Evolutionary conservation across 2,113 vertebrate genomes (phyloP).

Genomic region (Dendropsophus ebraccatus): DNA sequence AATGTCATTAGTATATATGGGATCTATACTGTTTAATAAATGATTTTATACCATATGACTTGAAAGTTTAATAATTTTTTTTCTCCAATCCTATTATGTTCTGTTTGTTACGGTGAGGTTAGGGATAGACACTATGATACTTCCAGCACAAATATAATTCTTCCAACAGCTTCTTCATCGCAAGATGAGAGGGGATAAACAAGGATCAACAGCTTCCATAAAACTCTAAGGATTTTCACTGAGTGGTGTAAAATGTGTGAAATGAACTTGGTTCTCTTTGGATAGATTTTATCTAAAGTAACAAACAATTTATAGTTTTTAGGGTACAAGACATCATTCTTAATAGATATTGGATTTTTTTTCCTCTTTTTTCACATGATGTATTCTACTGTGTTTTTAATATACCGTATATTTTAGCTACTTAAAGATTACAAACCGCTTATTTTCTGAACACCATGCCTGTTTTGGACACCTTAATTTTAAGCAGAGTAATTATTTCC

Average conservation of each 20-base stretch:
- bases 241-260: conserved; percentile 38
- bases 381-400: background rate
- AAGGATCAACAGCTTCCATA: conserved; percentile 40
- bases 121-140: background rate
- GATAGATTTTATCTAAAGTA: conserved; percentile 43
- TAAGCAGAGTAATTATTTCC: background rate
- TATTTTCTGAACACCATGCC: background rate
- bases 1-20: background rate
- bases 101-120: background rate
- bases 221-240: conserved; percentile 36
- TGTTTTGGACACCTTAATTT: background rate
- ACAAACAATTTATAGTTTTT: conserved; percentile 40
- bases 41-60: background rate
- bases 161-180: conserved; percentile 12
- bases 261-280: conserved; percentile 37
- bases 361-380: background rate
- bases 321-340: conserved; percentile 17
- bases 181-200: conserved; percentile 24
- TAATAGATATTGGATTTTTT: conserved; percentile 17
- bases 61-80: background rate
- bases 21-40: background rate
- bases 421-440: background rate
- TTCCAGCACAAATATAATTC: conserved; percentile 14
- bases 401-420: background rate
- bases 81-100: background rate